Percentiles rank a stretch among this genome's conserved stretches.
Conservation (phyloP, 2,888 invertebrate genomes). For the Rosalia funebris region DNA sequence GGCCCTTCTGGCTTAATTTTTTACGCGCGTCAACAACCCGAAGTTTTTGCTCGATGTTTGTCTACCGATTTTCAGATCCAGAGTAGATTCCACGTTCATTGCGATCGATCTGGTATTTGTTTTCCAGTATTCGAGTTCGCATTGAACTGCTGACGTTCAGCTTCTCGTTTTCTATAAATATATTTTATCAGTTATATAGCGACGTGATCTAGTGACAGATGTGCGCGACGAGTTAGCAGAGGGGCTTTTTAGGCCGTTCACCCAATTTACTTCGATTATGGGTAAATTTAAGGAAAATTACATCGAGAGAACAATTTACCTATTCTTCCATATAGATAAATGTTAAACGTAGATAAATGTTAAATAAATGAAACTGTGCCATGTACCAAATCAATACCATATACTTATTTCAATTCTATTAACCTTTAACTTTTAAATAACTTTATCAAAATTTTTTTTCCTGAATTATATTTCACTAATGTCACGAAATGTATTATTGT, state of each 20-base stretch:
- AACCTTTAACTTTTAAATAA: too few species aligned
- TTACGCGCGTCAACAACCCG: constrained; percentile 44
- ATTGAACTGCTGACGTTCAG: constrained; percentile 8
- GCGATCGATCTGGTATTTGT: constrained; percentile 26
- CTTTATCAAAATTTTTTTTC: too few species aligned
- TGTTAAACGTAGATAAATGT: too few species aligned
- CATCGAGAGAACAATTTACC: neutral
- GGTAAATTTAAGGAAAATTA: too few species aligned
- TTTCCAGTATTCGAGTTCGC: constrained; percentile 16
- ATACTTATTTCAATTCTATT: too few species aligned
- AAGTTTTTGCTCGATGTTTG: constrained; percentile 22
- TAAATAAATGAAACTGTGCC: neutral
- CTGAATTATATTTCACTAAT: too few species aligned
- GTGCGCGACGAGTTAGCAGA: neutral
- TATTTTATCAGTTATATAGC: constrained; percentile 6
- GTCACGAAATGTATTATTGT: neutral
- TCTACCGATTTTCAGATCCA: constrained; percentile 26
- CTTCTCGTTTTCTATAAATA: constrained; percentile 9
- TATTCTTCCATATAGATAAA: neutral
- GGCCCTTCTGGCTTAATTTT: constrained; percentile 42
- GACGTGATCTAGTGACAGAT: neutral
- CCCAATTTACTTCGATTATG: neutral
- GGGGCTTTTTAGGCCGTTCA: neutral
- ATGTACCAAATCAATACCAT: neutral
- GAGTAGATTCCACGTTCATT: constrained; percentile 24